Percentiles rank a stretch among this genome's conserved stretches.
These are phyloP conservation scores for Uropetala carovei DNA, from an alignment of 2,888 invertebrate genomes.

Conservation along the genomic window DNA sequence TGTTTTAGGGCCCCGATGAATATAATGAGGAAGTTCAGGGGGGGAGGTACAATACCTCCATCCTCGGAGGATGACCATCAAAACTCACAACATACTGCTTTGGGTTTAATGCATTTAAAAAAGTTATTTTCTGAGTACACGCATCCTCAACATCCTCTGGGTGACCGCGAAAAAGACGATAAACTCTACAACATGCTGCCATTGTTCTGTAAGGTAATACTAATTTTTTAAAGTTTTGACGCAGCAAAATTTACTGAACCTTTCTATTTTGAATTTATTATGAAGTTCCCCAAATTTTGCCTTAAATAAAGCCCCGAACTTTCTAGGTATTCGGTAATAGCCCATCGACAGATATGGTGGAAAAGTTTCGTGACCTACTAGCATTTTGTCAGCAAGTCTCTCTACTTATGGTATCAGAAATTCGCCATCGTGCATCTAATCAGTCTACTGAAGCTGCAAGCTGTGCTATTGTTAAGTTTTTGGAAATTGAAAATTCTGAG, in stretches of 20 bases:
- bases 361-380: constrained; percentile 97
- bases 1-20: constrained; percentile 39
- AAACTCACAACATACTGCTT: constrained; percentile 87
- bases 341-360: constrained; percentile 96
- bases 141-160: constrained; percentile 89
- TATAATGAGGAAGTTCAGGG: constrained; percentile 56
- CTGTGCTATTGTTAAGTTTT: constrained; percentile 96
- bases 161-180: constrained; percentile 90
- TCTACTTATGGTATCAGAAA: constrained; percentile 97
- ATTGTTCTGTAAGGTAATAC: constrained; percentile 94
- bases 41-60: constrained; percentile 73
- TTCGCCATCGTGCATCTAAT: constrained; percentile 95
- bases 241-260: neutral
- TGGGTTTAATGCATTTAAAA: constrained; percentile 96
- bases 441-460: constrained; percentile 97
- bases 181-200: constrained; percentile 98
- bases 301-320: neutral
- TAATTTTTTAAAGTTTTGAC: neutral
- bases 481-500: constrained; percentile 96
- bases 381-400: constrained; percentile 97
- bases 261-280: neutral
- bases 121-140: constrained; percentile 97
- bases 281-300: no score
- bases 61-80: constrained; percentile 80
- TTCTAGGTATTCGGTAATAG: constrained; percentile 93